A percentile compares a stretch with the other conserved stretches of the same genome.
Evolutionary conservation across 2,797 vertebrate species (phyloP).

Genomic region (Sorex maritimensis): DNA sequence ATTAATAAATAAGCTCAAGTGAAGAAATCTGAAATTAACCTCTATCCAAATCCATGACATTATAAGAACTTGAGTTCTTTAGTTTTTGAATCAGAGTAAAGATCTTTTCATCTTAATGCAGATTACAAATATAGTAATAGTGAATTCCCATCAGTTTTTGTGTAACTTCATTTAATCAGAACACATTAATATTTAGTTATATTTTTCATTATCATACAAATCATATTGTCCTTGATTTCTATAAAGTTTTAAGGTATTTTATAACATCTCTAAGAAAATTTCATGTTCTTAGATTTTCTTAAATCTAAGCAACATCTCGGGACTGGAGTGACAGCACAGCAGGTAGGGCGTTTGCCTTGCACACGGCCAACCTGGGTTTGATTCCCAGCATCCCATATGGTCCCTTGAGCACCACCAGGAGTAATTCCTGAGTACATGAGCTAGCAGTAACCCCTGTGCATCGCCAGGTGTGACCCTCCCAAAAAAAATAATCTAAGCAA

Average conservation of each 20-base stretch:
- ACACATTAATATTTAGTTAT: not conserved
- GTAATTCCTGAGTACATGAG: too few relatives aligned
- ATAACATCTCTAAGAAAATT: constrained; percentile 56
- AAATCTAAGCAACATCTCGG: not conserved
- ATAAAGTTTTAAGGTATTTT: constrained; percentile 60
- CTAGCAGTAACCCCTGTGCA: too few relatives aligned
- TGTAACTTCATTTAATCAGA: constrained; percentile 10
- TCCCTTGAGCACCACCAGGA: too few relatives aligned
- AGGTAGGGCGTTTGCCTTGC: too few relatives aligned
- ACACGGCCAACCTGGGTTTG: too few relatives aligned
- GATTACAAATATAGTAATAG: constrained; percentile 27
- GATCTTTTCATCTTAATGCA: constrained; percentile 42
- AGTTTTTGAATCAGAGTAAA: constrained; percentile 40
- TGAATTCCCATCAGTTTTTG: constrained; percentile 22
- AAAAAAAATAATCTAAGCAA: not conserved
- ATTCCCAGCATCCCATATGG: too few relatives aligned
- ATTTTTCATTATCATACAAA: constrained; percentile 66
- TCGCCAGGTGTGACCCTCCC: too few relatives aligned
- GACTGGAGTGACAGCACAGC: too few relatives aligned
- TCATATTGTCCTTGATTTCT: constrained; percentile 53
- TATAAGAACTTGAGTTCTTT: constrained; percentile 2
- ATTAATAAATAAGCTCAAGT: too few relatives aligned
- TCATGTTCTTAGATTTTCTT: not conserved
- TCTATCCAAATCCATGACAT: not conserved
- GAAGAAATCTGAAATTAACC: too few relatives aligned